These are phyloP conservation scores for Imbricaverruca yamaguchii DNA, from an alignment of 2,888 invertebrate genomes.

Conservation along the genomic window DNA sequence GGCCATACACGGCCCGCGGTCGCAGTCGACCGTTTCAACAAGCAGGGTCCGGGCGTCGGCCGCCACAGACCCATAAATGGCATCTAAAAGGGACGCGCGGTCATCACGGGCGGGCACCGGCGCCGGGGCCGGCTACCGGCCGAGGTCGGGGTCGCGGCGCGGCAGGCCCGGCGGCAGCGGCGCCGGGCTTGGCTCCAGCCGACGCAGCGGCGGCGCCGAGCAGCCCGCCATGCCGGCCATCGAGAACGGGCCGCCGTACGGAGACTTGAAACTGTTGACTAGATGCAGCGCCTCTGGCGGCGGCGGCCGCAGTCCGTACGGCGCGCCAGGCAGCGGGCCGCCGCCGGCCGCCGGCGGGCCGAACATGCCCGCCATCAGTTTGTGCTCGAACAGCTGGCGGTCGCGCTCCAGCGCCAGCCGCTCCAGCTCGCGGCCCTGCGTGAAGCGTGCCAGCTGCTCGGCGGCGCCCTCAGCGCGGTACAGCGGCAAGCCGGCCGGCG, in stretches of 20 bases:
- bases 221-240: neutral
- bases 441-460: neutral
- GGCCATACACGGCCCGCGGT: neutral
- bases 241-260: neutral
- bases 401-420: slow-evolving; percentile 6
- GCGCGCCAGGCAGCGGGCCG: neutral
- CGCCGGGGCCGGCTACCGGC: neutral
- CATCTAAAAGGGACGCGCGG: neutral
- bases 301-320: neutral
- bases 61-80: neutral
- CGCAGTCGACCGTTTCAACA: neutral
- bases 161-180: neutral
- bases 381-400: slow-evolving; percentile 17
- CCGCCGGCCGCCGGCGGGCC: neutral
- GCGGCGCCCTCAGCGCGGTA: neutral
- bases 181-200: neutral
- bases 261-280: slow-evolving; percentile 17
- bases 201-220: neutral
- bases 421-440: slow-evolving; percentile 8
- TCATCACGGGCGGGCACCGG: neutral
- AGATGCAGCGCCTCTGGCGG: slow-evolving; percentile 2
- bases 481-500: neutral
- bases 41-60: neutral
- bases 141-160: neutral
- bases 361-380: slow-evolving; percentile 7